Percentiles rank a stretch among this genome's conserved stretches.
Evolutionary conservation across 2,113 vertebrate genomes (phyloP).

Genomic region (Lampris megalopsis): DNA sequence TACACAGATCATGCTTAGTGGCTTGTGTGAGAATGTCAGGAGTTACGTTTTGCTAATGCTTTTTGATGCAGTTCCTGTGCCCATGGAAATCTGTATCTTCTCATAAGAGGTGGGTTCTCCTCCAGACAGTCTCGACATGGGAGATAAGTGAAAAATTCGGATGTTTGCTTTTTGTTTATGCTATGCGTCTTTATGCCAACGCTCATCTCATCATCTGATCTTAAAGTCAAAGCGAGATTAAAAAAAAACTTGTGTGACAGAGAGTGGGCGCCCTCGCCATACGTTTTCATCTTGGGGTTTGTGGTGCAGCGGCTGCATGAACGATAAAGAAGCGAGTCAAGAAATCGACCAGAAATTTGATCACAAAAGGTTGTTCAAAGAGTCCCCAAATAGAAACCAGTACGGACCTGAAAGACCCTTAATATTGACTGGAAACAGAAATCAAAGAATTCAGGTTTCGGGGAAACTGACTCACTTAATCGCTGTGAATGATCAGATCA

Average conservation of each 20-base stretch:
- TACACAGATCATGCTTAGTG: neutral
- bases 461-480: slow-evolving; percentile 47
- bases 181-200: neutral
- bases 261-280: neutral
- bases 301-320: neutral
- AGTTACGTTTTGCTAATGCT: neutral
- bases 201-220: neutral
- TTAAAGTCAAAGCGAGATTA: neutral
- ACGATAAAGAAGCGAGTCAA: slow-evolving; percentile 9
- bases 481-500: neutral
- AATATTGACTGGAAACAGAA: slow-evolving; percentile 39
- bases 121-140: too few relatives aligned
- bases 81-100: neutral
- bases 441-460: slow-evolving; percentile 29
- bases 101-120: too few relatives aligned
- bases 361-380: neutral
- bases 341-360: slow-evolving; percentile 11
- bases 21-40: neutral
- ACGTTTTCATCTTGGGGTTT: neutral
- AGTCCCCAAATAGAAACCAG: slow-evolving; percentile 42
- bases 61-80: neutral
- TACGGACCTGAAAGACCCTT: slow-evolving; percentile 35
- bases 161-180: neutral
- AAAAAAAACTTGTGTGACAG: neutral
- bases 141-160: too few relatives aligned